phyloP scores from a whole-genome alignment of 2,113 vertebrate genomes.

The Misgurnus mizolepis region DNA sequence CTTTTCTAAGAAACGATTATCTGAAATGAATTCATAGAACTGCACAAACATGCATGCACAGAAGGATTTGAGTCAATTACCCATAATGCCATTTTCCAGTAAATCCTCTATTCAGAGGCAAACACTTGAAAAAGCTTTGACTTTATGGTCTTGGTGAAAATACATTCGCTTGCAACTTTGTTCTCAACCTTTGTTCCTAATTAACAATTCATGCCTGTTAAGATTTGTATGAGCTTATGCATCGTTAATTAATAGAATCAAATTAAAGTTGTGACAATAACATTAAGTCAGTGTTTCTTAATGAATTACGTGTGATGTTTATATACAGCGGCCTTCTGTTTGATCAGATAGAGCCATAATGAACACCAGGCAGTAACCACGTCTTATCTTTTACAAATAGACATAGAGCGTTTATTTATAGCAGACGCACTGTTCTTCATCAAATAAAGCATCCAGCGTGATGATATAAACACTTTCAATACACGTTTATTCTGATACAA shows the following conservation, averaged over 20 bases:
- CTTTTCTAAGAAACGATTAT: background rate
- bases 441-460: background rate
- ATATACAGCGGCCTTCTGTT: slow-evolving; percentile 8
- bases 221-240: too few relatives aligned
- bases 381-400: background rate
- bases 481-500: background rate
- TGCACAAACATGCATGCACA: background rate
- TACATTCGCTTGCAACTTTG: background rate
- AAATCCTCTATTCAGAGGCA: background rate
- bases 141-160: background rate
- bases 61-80: background rate
- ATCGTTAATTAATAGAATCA: too few relatives aligned
- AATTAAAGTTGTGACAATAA: too few relatives aligned
- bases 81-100: background rate
- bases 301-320: slow-evolving; percentile 17
- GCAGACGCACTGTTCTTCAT: background rate
- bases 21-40: background rate
- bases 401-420: background rate
- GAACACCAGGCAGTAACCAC: slow-evolving; percentile 11
- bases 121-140: background rate
- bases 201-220: background rate
- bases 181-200: background rate
- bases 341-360: background rate
- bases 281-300: background rate
- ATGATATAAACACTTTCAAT: background rate